Evolutionary conservation across 2,113 vertebrate genomes (phyloP).

Genomic region (Zapus hudsonius): DNA sequence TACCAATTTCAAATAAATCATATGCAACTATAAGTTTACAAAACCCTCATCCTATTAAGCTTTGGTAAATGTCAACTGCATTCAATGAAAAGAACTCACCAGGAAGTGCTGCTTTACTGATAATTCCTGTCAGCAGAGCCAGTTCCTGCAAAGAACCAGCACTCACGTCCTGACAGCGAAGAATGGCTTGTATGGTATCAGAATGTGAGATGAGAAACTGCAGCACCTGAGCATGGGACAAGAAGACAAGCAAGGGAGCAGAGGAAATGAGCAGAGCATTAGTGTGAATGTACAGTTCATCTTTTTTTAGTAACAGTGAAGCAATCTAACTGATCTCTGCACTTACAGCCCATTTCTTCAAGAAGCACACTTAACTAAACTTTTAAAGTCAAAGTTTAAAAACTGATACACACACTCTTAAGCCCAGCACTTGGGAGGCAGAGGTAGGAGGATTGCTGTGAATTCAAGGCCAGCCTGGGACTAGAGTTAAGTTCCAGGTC

Average conservation of each 20-base stretch:
- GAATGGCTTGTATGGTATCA: slow-evolving; percentile 94
- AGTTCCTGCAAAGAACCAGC: slow-evolving; percentile 94
- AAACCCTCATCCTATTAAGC: background rate
- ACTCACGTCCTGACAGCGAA: slow-evolving; percentile 93
- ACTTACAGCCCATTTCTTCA: slow-evolving; percentile 23
- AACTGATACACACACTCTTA: background rate
- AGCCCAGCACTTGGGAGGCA: too few species aligned
- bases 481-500: too few species aligned
- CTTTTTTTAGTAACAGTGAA: background rate
- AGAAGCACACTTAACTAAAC: slow-evolving; percentile 28
- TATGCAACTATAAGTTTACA: background rate
- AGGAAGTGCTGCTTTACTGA: slow-evolving; percentile 97
- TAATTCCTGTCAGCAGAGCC: slow-evolving; percentile 94
- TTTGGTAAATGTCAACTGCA: background rate
- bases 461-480: too few species aligned
- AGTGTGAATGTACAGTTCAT: background rate
- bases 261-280: background rate
- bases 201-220: slow-evolving; percentile 97
- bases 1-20: slow-evolving; percentile 4
- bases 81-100: slow-evolving; percentile 83
- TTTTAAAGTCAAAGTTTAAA: background rate
- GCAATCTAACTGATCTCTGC: background rate
- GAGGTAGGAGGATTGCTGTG: too few species aligned
- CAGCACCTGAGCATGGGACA: slow-evolving; percentile 86
- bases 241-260: background rate